These are phyloP conservation scores for Pavo muticus DNA, from an alignment of 2,113 vertebrate genomes.

Conservation along the genomic window DNA sequence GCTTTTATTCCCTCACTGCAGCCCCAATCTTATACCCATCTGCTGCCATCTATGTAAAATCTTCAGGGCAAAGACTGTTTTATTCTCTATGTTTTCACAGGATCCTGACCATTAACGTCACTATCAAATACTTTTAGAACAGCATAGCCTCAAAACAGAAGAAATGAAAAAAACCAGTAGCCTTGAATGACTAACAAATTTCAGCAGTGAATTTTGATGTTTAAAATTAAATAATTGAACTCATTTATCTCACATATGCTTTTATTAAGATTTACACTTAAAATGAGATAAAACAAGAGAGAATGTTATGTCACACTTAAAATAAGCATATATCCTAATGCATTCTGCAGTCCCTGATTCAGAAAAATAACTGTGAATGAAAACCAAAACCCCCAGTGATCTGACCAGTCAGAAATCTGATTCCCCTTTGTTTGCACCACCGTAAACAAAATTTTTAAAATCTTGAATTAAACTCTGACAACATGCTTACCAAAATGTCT, in stretches of 20 bases:
- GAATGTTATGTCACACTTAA: not conserved
- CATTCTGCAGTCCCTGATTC: not conserved
- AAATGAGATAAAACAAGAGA: not conserved
- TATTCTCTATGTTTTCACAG: not conserved
- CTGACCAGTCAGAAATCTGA: not conserved
- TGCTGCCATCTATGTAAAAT: not conserved
- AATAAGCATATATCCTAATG: not conserved
- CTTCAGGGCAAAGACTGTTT: not conserved
- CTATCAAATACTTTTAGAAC: not conserved
- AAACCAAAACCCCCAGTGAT: not conserved
- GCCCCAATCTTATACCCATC: rapidly evolving
- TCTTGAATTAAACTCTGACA: not conserved
- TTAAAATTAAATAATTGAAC: not conserved
- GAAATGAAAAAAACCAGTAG: not conserved
- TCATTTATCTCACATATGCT: not conserved
- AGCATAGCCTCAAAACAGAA: not conserved
- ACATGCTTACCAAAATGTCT: not conserved
- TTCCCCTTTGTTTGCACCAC: not conserved
- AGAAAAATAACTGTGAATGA: not conserved
- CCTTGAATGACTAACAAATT: not conserved
- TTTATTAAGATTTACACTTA: not conserved
- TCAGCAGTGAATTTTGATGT: not conserved
- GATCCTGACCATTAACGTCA: not conserved
- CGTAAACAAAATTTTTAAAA: not conserved
- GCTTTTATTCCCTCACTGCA: not conserved